A percentile compares a stretch with the other conserved stretches of the same genome.
Evolutionary conservation across 2,113 vertebrate genomes (phyloP).

Genomic region (Centropus bengalensis): DNA sequence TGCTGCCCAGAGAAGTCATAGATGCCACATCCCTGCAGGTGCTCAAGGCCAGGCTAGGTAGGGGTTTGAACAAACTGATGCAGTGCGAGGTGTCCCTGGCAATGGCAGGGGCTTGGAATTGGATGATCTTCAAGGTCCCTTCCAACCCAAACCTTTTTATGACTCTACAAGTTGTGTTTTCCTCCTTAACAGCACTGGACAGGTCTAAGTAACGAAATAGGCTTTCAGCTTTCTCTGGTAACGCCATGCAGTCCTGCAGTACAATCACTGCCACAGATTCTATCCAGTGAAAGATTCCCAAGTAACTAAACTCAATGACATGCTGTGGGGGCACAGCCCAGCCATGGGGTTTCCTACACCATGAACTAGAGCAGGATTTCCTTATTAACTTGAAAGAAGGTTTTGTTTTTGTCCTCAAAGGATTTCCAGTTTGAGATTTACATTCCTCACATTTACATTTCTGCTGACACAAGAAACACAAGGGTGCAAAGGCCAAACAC

Average conservation of each 20-base stretch:
- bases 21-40: too few relatives aligned
- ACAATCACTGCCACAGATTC: not conserved
- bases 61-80: too few relatives aligned
- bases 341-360: not conserved
- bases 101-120: too few relatives aligned
- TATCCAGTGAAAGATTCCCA: not conserved
- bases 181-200: not conserved
- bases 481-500: not conserved
- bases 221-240: not conserved
- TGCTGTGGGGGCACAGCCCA: rapidly evolving
- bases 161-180: not conserved
- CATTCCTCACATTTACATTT: not conserved
- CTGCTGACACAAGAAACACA: not conserved
- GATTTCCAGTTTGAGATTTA: not conserved
- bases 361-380: not conserved
- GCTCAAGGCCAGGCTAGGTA: too few relatives aligned
- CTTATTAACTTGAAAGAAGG: not conserved
- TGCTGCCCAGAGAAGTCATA: too few relatives aligned
- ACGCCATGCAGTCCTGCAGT: not conserved
- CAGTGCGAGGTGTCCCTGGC: too few relatives aligned
- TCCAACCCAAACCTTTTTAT: too few relatives aligned
- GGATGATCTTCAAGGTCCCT: too few relatives aligned
- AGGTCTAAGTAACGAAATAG: not conserved
- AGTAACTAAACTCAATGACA: not conserved
- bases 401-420: not conserved